Base-by-base conservation (phyloP, 1,140 invertebrate species). In the Oppia nitens region DNA sequence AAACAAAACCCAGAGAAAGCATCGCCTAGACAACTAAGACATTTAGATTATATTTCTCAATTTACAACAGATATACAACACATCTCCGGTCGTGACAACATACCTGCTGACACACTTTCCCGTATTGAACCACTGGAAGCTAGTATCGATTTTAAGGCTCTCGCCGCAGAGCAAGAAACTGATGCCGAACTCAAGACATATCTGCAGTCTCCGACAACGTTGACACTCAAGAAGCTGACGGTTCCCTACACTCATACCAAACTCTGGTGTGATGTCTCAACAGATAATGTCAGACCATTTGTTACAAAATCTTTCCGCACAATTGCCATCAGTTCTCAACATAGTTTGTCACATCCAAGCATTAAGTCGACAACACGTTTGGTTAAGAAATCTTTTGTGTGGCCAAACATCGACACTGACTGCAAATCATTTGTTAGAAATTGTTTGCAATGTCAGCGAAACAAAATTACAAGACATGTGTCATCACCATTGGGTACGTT, bases 21-120 rank as follows among this genome's bases (percentile, higher is more conserved):
- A n/a, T 51, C 62, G 45, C 57, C 67, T n/a, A 3, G 59, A 17
- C 58, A 67, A 32, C 14, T 60, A 2, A 51, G 63, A 20, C 67
- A 74, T 6, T 55, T 74, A 0, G 66, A 73, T 58, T 70, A 62
- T n/a, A 72, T 75, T 11, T 62, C 64, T 0, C 68, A 72, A 62
- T 73, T 70, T 57, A 67, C 69, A 1, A 70, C 67, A 0, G 61
- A 69, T 23, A 71, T 75, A 29, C 49, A 59, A 14, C 65, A 73
- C 61, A 64, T 74, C 20, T 21, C 60, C 0, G 71, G 73, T 6
- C 54, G 60, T 1, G 59, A 67, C 1, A 75, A 74, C 53, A 48
- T 53, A 23, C 53, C 50, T 1, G 62, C 49, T 9, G 62, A 63
- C 32, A 25, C 60, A 1, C 29, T 63, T 12, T 53, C 53, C 9